A percentile compares a stretch with the other conserved stretches of the same genome.
Conservation (phyloP, 2,797 vertebrate genomes). For the Malacoraja senta region DNA sequence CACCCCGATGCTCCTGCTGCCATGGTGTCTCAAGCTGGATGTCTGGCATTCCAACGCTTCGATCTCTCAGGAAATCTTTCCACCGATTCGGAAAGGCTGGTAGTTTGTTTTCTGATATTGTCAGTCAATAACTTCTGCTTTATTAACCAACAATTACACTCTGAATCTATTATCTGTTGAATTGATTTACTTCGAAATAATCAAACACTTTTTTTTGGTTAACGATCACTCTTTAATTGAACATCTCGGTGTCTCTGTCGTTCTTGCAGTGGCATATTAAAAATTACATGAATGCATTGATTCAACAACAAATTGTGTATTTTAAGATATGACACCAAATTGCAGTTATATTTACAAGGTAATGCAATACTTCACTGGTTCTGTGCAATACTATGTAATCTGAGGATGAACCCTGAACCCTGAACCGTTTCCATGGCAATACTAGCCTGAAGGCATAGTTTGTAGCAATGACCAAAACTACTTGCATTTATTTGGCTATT, state of each 20-base stretch:
- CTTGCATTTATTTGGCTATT: not conserved
- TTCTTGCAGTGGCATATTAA: not conserved
- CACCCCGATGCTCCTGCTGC: not conserved
- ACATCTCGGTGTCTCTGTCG: not conserved
- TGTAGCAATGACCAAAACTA: not conserved
- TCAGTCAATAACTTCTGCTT: not conserved
- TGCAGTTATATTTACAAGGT: not conserved
- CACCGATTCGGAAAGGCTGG: not conserved
- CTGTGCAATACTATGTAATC: not conserved
- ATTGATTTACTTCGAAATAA: not conserved
- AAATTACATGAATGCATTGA: not conserved
- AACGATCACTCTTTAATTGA: not conserved
- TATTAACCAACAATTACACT: not conserved
- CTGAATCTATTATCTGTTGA: not conserved
- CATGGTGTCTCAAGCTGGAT: not conserved
- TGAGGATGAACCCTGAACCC: not conserved
- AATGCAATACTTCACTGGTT: not conserved
- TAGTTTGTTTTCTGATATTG: not conserved
- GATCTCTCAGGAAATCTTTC: not conserved
- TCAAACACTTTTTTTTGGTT: not conserved
- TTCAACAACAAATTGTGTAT: not conserved
- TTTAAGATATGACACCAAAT: not conserved
- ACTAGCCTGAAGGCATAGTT: not conserved
- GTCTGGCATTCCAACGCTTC: not conserved
- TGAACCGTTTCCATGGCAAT: constrained; percentile 15